A percentile compares a stretch with the other conserved stretches of the same genome.
Evolutionary conservation across 2,113 vertebrate species (phyloP).

Genomic region (Pao palembangensis): DNA sequence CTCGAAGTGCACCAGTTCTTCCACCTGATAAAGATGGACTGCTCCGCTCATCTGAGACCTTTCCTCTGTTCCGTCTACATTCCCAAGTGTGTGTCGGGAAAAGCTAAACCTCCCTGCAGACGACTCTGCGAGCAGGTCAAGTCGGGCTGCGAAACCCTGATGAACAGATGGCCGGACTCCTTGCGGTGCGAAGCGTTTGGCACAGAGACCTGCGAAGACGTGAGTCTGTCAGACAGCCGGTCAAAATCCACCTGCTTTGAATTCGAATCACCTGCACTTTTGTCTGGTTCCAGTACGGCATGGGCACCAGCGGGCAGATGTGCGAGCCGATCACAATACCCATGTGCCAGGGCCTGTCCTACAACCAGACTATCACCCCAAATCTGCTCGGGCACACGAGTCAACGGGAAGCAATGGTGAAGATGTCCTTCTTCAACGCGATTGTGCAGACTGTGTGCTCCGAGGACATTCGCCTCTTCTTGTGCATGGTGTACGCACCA

Average conservation of each 20-base stretch:
- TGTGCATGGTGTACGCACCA: constrained; percentile 63
- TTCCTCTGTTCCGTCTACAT: constrained; percentile 86
- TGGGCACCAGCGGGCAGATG: constrained; percentile 38
- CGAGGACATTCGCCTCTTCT: constrained; percentile 44
- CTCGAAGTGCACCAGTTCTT: constrained; percentile 71
- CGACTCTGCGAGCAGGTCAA: constrained; percentile 82
- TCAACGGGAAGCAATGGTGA: constrained; percentile 47
- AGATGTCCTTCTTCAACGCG: constrained; percentile 63
- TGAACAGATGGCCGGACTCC: constrained; percentile 83
- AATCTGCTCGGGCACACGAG: constrained; percentile 61
- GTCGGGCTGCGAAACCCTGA: constrained; percentile 80
- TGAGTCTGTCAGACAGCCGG: constrained; percentile 23
- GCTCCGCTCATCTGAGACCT: constrained; percentile 81
- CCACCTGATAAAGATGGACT: constrained; percentile 76
- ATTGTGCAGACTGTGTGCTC: constrained; percentile 43
- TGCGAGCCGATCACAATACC: constrained; percentile 65
- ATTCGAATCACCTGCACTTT: background rate
- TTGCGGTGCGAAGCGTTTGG: constrained; percentile 80
- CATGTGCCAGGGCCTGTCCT: constrained; percentile 56
- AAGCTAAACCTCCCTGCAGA: constrained; percentile 78
- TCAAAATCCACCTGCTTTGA: background rate
- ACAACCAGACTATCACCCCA: constrained; percentile 57
- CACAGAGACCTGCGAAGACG: constrained; percentile 43
- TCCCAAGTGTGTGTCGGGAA: constrained; percentile 82
- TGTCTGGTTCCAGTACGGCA: constrained; percentile 39